Base-by-base conservation (phyloP, 2,888 invertebrate species). In the Colostygia pectinataria region DNA sequence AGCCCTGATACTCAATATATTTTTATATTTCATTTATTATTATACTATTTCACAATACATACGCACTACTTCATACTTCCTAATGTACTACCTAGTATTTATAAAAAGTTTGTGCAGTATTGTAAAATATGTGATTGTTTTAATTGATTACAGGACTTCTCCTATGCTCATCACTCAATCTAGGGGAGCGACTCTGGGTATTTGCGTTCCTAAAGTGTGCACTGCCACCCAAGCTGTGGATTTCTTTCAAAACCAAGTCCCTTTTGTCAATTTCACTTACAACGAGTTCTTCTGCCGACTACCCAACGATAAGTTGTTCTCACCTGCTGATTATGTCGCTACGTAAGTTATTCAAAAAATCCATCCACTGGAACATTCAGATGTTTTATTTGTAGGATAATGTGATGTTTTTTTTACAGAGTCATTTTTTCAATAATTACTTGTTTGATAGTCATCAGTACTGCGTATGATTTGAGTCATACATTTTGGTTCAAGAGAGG, bases 191-290 rank as follows among this genome's bases (percentile, higher is more conserved):
- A 55, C 62, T 0, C 6, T 76, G 1, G 80, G 68, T 0, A 46
- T 81, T 0, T 83, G 83, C 25, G 53, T 83, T 0, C 83, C 83
- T 0, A 66, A 65, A 10, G 75, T 69, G 0, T 83, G 83, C 50
- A 64, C 70, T 0, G 36, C 72, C 0, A 59, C 50, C 0, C 66
- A 77, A 53, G 74, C 74, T 0, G 25, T 79, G 0, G 54, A 70
- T 10, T 74, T 66, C 49, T 39, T 74, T 3, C 65, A 69, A 34
- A 48, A 63, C 0, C 44, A 33, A 1, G 32, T 67, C 12, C 50
- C 63, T 0, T 55, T 59, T 23, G 6, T 73, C 1, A 71, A 80
- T 42, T 42, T 77, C 2, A 66, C 66, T 0, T 78, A 65, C 43
- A 46, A 41, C 0, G 79, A 80, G 37, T 62, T 63, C 14, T 82